Base-by-base conservation (phyloP, 2,888 invertebrate genomes). In the Theodoxus fluviatilis region DNA sequence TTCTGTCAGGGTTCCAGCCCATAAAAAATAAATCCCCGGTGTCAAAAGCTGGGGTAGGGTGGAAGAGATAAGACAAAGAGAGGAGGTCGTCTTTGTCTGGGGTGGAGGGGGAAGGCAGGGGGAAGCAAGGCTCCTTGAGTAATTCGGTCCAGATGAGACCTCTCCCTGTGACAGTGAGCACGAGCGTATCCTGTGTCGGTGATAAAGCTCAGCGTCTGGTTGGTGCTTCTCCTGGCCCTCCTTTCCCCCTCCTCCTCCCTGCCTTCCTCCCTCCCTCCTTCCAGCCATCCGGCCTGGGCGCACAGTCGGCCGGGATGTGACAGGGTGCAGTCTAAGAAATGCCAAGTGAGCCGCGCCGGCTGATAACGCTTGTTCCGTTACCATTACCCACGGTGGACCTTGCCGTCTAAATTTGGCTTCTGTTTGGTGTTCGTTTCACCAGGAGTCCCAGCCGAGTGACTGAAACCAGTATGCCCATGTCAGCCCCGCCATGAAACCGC, bases 401-500 rank as follows among this genome's bases (percentile, higher is more conserved):
- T 25, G 67, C 40, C 33, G 52, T 64, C 72, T 72, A 72, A 72
- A 72, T 72, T 72, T 72, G 72, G 72, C 72, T 55, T 55, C 52
- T 68, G 72, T 72, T 55, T 68, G 70, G 57, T 59, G 65, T 69
- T 67, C 52, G 67, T 63, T 67, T 63, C 67, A 33, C 18, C 61
- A 35, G 69, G 49, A 61, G 61, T 52, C 69, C 37, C 67, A 28
- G n/a, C 33, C 37, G 57, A 40, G 68, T 72, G 64, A 64, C 69
- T 69, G 61, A 25, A 47, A 38, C n/a, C 72, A 70, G 74, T 57
- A 68, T 71, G 74, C 70, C 61, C 52, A 67, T 69, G 70, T 68
- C 70, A 72, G 70, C 49, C 68, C 61, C 64, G 69, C 57, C 67
- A 76, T 76, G 76, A 76, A 76, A 71, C 76, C 76, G 59, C 70